Evolutionary conservation across 2,888 invertebrate genomes (phyloP).

Genomic region (Nymphalis urticae): DNA sequence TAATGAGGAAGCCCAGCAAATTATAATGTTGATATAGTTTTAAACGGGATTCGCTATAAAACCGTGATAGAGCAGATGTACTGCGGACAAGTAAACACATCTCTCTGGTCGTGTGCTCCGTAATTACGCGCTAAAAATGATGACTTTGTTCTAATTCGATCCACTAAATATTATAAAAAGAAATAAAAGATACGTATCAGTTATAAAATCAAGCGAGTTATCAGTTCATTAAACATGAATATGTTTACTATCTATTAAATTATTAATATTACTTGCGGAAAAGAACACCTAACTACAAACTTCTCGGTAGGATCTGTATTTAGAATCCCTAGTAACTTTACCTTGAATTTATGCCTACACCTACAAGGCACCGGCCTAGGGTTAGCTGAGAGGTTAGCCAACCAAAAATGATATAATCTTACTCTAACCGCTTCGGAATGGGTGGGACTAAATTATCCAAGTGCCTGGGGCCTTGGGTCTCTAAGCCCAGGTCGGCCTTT

Average conservation of each 20-base stretch:
- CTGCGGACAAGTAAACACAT: slow-evolving; percentile 45
- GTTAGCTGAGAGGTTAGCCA: too few species aligned
- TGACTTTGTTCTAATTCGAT: slow-evolving; percentile 29
- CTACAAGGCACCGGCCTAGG: too few species aligned
- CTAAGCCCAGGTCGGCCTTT: too few species aligned
- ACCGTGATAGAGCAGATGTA: slow-evolving; percentile 39
- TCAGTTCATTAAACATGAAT: not conserved
- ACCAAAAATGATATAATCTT: too few species aligned
- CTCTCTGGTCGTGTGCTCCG: slow-evolving; percentile 38
- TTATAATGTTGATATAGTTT: slow-evolving; percentile 27
- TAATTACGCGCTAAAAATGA: slow-evolving; percentile 45
- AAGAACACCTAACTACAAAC: too few species aligned
- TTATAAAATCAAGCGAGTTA: not conserved
- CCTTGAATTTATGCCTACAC: too few species aligned
- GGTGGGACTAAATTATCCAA: too few species aligned
- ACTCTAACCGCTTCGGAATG: too few species aligned
- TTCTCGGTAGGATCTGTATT: too few species aligned
- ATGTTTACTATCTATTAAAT: not conserved
- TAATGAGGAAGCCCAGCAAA: slow-evolving; percentile 20
- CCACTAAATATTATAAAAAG: not conserved
- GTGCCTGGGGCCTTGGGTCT: too few species aligned
- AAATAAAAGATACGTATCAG: not conserved
- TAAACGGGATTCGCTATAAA: slow-evolving; percentile 30
- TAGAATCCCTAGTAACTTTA: too few species aligned
- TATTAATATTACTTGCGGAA: too few species aligned